A percentile compares a stretch with the other conserved stretches of the same genome.
These are phyloP conservation scores for Phrynocephalus guinanensis DNA, from an alignment of 2,797 vertebrate species.

Conservation along the genomic window DNA sequence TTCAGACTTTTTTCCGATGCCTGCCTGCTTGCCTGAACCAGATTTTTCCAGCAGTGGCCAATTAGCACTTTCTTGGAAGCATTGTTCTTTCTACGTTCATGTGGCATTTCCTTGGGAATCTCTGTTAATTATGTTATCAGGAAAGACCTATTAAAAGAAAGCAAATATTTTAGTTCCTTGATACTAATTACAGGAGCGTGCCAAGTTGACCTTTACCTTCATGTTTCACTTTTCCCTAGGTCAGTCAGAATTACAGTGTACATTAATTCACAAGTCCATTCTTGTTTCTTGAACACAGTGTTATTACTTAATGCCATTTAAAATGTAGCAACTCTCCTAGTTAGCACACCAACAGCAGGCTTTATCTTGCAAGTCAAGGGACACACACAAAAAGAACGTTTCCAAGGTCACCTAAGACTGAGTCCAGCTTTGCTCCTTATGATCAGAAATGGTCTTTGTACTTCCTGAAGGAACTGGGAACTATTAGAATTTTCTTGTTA, in stretches of 20 bases:
- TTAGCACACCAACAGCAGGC: background rate
- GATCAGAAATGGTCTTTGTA: background rate
- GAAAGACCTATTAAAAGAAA: conserved; percentile 65
- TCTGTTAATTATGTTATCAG: conserved; percentile 69
- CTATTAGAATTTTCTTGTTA: background rate
- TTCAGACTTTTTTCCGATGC: conserved; percentile 61
- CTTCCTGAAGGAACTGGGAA: background rate
- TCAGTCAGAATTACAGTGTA: background rate
- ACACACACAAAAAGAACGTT: background rate
- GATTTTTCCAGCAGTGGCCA: conserved; percentile 71
- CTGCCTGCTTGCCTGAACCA: conserved; percentile 66
- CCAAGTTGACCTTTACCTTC: conserved; percentile 24
- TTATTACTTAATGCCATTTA: background rate
- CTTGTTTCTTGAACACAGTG: background rate
- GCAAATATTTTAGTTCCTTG: conserved; percentile 57
- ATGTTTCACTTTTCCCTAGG: background rate
- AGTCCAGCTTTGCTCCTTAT: background rate
- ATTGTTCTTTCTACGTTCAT: conserved; percentile 62
- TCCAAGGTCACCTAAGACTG: background rate
- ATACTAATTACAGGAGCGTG: conserved; percentile 65
- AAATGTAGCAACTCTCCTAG: background rate
- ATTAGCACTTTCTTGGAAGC: conserved; percentile 75
- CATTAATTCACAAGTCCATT: conserved; percentile 10
- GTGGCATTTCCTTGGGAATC: conserved; percentile 63
- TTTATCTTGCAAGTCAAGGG: background rate